Conservation (phyloP, 2,888 invertebrate genomes). For the Pollenia angustigena region DNA sequence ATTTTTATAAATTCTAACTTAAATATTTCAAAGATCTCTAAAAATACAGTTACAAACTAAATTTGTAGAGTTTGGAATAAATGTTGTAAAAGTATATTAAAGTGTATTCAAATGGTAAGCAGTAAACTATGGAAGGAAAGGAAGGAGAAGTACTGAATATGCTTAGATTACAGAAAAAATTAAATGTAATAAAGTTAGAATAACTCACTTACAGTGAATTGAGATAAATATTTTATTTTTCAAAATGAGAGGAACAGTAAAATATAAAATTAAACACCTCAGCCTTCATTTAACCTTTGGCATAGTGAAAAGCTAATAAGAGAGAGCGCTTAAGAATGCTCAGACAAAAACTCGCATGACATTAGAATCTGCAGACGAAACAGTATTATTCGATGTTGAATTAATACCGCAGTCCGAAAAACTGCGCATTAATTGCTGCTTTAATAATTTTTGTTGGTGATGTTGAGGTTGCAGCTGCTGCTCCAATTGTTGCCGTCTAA, state of each 20-base stretch:
- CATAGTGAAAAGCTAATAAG: conserved; percentile 28
- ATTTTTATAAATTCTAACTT: conserved; percentile 58
- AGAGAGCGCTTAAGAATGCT: conserved; percentile 14
- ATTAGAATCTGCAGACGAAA: conserved; percentile 74
- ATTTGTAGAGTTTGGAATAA: conserved; percentile 48
- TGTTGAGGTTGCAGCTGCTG: conserved; percentile 72
- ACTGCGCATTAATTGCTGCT: conserved; percentile 79
- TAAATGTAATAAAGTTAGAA: not conserved
- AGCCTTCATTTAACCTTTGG: conserved; percentile 15
- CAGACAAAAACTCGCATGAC: conserved; percentile 79
- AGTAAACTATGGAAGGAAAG: conserved; percentile 11
- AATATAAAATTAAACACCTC: conserved; percentile 37
- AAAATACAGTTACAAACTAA: conserved; percentile 58
- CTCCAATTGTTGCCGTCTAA: conserved; percentile 66
- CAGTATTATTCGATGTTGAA: conserved; percentile 60
- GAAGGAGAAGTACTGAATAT: not conserved
- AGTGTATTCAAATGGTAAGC: conserved; percentile 10
- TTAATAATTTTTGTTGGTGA: conserved; percentile 76
- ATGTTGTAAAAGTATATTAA: conserved; percentile 40
- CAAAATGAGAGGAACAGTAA: not conserved
- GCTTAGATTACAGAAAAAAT: not conserved
- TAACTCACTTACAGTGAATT: conserved; percentile 5
- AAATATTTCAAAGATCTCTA: conserved; percentile 39
- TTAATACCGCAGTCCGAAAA: conserved; percentile 79
- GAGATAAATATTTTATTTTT: conserved; percentile 15